phyloP scores from a whole-genome alignment of 1,140 invertebrate species.

The Cotesia chilonis region DNA sequence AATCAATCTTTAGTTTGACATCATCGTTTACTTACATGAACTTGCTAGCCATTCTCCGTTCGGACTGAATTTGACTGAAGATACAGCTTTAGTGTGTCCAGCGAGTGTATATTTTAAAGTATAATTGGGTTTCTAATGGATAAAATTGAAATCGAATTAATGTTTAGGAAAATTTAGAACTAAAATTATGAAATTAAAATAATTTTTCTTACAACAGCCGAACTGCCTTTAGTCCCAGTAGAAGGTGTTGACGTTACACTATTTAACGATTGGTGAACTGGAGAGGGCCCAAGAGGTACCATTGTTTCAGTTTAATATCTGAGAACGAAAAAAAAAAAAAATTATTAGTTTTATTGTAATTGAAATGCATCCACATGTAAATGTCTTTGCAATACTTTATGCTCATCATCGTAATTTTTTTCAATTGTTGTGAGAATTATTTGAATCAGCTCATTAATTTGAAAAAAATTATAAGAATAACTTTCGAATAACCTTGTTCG shows the following conservation, averaged over 20 bases:
- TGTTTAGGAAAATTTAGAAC: neutral
- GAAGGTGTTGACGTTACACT: slow-evolving; percentile 45
- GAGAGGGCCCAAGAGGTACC: slow-evolving; percentile 53
- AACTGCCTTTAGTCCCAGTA: slow-evolving; percentile 50
- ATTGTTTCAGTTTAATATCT: slow-evolving; percentile 38
- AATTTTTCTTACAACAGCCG: slow-evolving; percentile 43
- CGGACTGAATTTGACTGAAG: slow-evolving; percentile 99
- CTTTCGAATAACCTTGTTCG: no score
- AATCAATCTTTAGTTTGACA: no score
- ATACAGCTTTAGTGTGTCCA: slow-evolving; percentile 98
- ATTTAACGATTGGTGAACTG: slow-evolving; percentile 53
- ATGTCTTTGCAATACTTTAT: no score
- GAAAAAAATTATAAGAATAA: no score
- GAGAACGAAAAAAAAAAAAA: no score
- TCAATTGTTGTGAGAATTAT: no score
- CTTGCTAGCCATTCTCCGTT: slow-evolving; percentile 99
- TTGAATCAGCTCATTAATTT: no score
- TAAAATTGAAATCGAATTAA: slow-evolving; percentile 20
- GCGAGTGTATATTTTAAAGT: slow-evolving; percentile 94
- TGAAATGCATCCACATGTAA: no score
- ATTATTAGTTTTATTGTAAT: no score
- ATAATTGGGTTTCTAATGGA: slow-evolving; percentile 94
- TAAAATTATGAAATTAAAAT: neutral
- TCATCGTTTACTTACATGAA: slow-evolving; percentile 79
- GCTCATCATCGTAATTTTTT: no score